Conservation (phyloP, 2,888 invertebrate species). For the Drosophila affinis region DNA sequence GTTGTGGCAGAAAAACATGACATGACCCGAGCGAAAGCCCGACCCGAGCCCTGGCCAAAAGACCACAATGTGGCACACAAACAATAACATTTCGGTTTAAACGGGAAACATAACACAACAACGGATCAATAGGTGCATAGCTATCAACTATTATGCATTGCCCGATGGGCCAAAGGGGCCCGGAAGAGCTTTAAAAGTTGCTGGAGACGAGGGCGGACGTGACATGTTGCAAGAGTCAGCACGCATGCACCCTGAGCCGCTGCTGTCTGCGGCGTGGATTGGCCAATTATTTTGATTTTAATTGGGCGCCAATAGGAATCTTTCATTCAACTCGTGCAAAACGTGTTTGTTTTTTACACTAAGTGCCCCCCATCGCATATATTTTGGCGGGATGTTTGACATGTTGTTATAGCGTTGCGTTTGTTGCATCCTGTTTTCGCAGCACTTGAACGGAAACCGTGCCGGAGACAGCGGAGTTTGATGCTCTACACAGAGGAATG, state of each 20-base stretch:
- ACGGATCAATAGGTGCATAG: not conserved
- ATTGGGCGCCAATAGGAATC: not conserved
- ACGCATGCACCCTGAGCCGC: conserved; percentile 25
- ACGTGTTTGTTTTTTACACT: conserved; percentile 6
- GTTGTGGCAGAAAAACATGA: conserved; percentile 21
- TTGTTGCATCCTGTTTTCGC: not conserved
- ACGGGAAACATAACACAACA: conserved; percentile 34
- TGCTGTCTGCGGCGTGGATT: not conserved
- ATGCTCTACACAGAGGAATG: conserved; percentile 82
- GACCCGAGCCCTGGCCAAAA: conserved; percentile 13
- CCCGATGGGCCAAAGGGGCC: not conserved
- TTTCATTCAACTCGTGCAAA: not conserved
- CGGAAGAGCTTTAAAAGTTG: not conserved
- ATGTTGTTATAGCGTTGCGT: not conserved
- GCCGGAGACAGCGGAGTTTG: conserved; percentile 38
- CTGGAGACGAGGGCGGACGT: conserved; percentile 14
- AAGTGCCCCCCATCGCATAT: too few relatives aligned
- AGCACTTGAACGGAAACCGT: conserved; percentile 18
- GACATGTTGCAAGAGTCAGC: conserved; percentile 19
- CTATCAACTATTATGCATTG: not conserved
- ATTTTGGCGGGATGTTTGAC: conserved; percentile 23
- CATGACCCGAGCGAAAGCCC: conserved; percentile 35
- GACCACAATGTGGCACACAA: conserved; percentile 43
- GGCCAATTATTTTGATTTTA: not conserved
- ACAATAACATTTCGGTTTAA: conserved; percentile 32